Percentiles rank a stretch among this genome's conserved stretches.
Evolutionary conservation across 1,140 invertebrate species (phyloP).

Genomic region (Trichonephila clavipes): DNA sequence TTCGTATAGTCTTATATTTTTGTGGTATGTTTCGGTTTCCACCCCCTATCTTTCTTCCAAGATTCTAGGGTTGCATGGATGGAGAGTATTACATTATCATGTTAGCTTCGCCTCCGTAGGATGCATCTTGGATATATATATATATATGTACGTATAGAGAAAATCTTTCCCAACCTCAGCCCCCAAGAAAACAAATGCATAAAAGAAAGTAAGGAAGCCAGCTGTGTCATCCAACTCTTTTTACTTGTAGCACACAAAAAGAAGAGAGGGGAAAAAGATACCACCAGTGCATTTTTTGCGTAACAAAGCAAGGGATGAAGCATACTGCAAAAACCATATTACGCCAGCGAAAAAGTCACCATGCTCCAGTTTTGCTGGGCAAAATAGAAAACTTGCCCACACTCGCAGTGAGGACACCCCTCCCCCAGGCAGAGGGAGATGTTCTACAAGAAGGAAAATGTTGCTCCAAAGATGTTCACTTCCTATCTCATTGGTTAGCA

Average conservation of each 20-base stretch:
- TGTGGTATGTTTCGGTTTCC: not conserved
- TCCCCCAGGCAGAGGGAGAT: not conserved
- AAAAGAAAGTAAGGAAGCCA: slow-evolving; percentile 27
- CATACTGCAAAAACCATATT: slow-evolving; percentile 15
- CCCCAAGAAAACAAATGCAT: not conserved
- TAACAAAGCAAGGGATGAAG: slow-evolving; percentile 4
- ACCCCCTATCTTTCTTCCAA: not conserved
- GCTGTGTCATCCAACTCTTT: slow-evolving; percentile 26
- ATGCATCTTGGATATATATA: not conserved
- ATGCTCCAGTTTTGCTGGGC: not conserved
- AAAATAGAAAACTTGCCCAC: slow-evolving; percentile 40
- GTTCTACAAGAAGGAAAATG: not conserved
- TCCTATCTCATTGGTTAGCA: not conserved
- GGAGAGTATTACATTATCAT: slow-evolving; percentile 14
- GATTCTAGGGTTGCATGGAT: not conserved
- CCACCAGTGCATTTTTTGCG: not conserved
- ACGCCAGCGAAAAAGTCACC: slow-evolving; percentile 44
- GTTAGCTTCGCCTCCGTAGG: slow-evolving; percentile 4
- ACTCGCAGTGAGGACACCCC: not conserved
- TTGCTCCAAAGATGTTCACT: not conserved
- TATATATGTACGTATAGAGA: not conserved
- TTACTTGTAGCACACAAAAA: not conserved
- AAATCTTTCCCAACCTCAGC: slow-evolving; percentile 20
- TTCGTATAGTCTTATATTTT: not conserved
- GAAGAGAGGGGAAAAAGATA: not conserved